Base-by-base conservation (phyloP, 1,140 invertebrate species). In the Leptopilina boulardi region DNA sequence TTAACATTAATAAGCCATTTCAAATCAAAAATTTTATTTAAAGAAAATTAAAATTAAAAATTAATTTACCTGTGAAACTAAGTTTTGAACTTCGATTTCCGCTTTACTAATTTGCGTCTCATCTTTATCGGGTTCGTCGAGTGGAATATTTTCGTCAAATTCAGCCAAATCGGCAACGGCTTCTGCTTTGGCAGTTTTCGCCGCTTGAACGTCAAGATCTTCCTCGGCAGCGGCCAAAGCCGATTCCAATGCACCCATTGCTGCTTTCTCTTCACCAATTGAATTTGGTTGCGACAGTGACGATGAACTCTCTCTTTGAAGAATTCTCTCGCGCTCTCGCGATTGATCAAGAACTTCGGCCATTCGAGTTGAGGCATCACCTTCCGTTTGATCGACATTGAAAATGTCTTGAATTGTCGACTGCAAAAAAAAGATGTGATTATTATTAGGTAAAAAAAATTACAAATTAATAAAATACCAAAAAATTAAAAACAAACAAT, bases 61-160 rank as follows among this genome's bases (percentile, higher is more conserved):
- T n/a, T n/a, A 34, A 82, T 71, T 84, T 91, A 97, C 96, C 94
- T 97, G 95, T 87, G 96, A 94, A 79, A 97, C 94, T 11, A 98
- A 89, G 89, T 94, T 93, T 74, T 95, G 94, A 76, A 98, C 93
- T 91, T 98, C 96, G 81, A 94, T 92, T 91, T 98, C 96, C 9
- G 95, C 96, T 89, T 96, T 96, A 85, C 95, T 96, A 71, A 95
- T 89, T 87, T 96, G 93, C 54, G 93, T 89, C 42, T 92, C 92
- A 41, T 90, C 91, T 73, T 90, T 92, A 41, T 94, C 94, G 18
- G 93, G 93, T 10, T 95, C 94, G 54, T 96, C 95, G 66, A 98
- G 92, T n/a, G 97, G 97, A 91, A 98, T 97, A 85, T 95, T 97
- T 91, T 99, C 98, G 92, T 99, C 98, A 91, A 99, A 99, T 90